These are phyloP conservation scores for Chaetorhynchus papuensis DNA, from an alignment of 2,113 vertebrate genomes.

Conservation along the genomic window DNA sequence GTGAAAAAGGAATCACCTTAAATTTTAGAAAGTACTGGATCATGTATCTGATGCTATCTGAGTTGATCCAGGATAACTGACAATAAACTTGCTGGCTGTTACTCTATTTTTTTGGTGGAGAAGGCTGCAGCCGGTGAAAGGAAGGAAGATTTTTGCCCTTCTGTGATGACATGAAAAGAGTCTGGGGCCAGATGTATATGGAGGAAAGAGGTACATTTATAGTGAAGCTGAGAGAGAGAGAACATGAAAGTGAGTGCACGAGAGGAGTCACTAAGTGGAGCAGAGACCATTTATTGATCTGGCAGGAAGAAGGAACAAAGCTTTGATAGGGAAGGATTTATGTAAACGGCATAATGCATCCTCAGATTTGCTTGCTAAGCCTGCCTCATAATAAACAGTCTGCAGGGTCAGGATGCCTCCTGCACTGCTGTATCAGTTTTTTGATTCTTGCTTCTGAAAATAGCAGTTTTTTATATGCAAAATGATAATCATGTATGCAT, in stretches of 20 bases:
- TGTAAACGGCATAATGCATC: background rate
- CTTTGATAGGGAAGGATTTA: background rate
- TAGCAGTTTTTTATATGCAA: background rate
- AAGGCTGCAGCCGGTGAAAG: background rate
- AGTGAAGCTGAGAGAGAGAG: background rate
- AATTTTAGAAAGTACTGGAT: background rate
- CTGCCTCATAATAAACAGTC: background rate
- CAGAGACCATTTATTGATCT: slow-evolving; percentile 4
- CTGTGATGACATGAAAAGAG: background rate
- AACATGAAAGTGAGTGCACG: background rate
- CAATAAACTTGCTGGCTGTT: background rate
- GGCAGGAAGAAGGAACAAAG: background rate
- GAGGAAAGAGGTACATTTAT: background rate
- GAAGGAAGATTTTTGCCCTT: background rate
- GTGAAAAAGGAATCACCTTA: background rate
- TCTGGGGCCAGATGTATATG: background rate
- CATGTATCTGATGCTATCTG: background rate
- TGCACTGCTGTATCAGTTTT: background rate
- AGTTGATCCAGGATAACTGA: background rate
- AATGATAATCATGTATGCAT: background rate
- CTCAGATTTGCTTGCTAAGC: background rate
- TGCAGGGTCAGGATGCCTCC: background rate
- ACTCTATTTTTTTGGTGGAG: background rate
- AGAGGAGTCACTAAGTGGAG: background rate
- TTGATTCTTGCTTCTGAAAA: background rate